Evolutionary conservation across 2,888 invertebrate species (phyloP).

Genomic region (Apamea anceps): DNA sequence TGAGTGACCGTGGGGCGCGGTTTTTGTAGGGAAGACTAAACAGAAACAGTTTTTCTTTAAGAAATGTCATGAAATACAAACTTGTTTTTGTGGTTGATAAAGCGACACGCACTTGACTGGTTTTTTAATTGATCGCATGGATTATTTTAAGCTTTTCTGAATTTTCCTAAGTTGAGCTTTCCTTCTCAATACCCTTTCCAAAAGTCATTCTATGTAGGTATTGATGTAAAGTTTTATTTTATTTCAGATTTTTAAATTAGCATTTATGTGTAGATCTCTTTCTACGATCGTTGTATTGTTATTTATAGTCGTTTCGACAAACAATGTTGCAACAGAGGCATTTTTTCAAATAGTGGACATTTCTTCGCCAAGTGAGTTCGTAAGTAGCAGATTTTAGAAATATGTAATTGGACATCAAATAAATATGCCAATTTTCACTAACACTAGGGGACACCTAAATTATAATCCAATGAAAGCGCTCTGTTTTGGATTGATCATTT

Average conservation of each 20-base stretch:
- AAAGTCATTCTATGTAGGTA: background rate
- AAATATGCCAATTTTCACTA: background rate
- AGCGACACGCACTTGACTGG: background rate
- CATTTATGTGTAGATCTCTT: constrained; percentile 68
- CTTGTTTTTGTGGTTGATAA: background rate
- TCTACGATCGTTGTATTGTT: constrained; percentile 71
- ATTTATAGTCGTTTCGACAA: constrained; percentile 60
- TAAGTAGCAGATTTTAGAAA: constrained; percentile 62
- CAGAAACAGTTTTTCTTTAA: background rate
- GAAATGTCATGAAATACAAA: background rate
- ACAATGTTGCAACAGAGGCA: constrained; percentile 49
- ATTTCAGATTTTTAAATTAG: constrained; percentile 78
- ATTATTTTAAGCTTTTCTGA: background rate
- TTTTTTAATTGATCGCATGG: background rate
- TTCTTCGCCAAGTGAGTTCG: constrained; percentile 65
- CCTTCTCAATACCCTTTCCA: background rate
- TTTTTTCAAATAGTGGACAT: constrained; percentile 70
- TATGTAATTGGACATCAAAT: constrained; percentile 11
- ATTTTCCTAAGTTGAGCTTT: background rate
- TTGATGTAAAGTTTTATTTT: constrained; percentile 2
- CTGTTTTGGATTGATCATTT: background rate
- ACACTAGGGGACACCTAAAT: background rate
- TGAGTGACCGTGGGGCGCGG: no score
- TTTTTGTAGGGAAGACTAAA: no score
- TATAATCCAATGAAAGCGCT: background rate